These are phyloP conservation scores for Eulithis prunata DNA, from an alignment of 2,888 invertebrate genomes.

Conservation along the genomic window DNA sequence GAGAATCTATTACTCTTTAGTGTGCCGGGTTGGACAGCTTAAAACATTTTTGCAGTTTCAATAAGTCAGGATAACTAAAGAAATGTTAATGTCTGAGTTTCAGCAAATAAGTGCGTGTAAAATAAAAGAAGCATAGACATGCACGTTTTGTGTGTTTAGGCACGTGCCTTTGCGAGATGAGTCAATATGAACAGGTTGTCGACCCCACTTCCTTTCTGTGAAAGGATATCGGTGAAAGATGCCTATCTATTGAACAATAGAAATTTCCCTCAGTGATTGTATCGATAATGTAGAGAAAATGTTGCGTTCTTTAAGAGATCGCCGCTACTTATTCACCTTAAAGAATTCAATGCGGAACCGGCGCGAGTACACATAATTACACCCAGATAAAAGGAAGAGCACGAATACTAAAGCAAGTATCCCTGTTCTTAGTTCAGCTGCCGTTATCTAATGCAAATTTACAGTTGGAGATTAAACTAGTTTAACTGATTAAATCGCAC, in stretches of 20 bases:
- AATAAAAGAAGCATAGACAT: constrained; percentile 51
- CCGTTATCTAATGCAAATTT: constrained; percentile 76
- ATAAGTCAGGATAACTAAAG: constrained; percentile 9
- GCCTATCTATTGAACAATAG: constrained; percentile 35
- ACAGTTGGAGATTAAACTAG: constrained; percentile 67
- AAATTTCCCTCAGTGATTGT: constrained; percentile 1
- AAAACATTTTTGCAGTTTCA: background rate
- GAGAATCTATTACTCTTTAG: constrained; percentile 24
- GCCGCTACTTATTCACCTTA: background rate
- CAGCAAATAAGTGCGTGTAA: constrained; percentile 44
- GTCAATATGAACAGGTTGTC: constrained; percentile 77
- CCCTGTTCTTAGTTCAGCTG: constrained; percentile 65
- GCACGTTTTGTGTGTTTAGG: constrained; percentile 61
- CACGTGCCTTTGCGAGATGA: constrained; percentile 67
- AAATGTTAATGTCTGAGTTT: constrained; percentile 27
- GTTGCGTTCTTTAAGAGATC: background rate
- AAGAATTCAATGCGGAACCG: constrained; percentile 48
- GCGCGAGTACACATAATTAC: constrained; percentile 58
- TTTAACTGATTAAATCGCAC: constrained; percentile 49
- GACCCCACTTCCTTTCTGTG: constrained; percentile 63
- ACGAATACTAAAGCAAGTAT: constrained; percentile 68
- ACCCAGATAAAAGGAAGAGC: constrained; percentile 62
- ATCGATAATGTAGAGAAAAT: constrained; percentile 6
- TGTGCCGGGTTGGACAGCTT: constrained; percentile 4
- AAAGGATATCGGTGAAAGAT: constrained; percentile 54